Base-by-base conservation (phyloP, 2,113 vertebrate genomes). In the Dasyprocta punctata region DNA sequence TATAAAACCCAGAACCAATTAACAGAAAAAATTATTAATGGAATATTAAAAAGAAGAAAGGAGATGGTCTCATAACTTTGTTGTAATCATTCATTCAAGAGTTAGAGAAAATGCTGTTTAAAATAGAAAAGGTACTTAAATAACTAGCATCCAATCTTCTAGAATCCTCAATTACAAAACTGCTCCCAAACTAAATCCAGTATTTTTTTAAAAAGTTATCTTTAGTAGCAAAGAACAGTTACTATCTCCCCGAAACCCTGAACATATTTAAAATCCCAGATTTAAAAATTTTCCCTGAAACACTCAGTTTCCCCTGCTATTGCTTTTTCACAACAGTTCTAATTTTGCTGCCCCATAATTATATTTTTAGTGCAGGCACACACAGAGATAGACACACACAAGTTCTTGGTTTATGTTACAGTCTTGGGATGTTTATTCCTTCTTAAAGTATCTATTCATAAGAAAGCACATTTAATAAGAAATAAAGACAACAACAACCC, bases 241-340 rank as follows among this genome's bases (percentile, higher is more conserved):
- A 33, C 26, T 80, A 28, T 49, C 85, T 63, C 33, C 44, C 58
- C 67, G 28, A 95, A 89, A 86, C 38, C 13, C 81, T 13, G 33
- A 3, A 92, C 30, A 87, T 28, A 92, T 56, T 91, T 61, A 89
- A 93, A 82, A 93, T 65, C 6, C 49, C 33, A 81, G 13, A 67
- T 52, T 77, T 60, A 94, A 96, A 78, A 96, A 14, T 3, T 30
- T 88, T 17, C 10, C 83, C 67, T 96, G 90, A 90, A 90, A 94
- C 3, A 67, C 28, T 22, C 41, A 90, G 17, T 78, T 56, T 95
- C 73, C 22, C 65, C 33, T 61, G 16, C 16, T 85, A 47, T 61
- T 96, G 63, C 81, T 95, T 47, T 13, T 86, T 63, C 80, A 95
- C 19, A 33, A 67, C 17, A 88, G 28, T 77, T 89, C 80, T 94